These are phyloP conservation scores for Egretta garzetta DNA, from an alignment of 2,113 vertebrate species.

Conservation along the genomic window DNA sequence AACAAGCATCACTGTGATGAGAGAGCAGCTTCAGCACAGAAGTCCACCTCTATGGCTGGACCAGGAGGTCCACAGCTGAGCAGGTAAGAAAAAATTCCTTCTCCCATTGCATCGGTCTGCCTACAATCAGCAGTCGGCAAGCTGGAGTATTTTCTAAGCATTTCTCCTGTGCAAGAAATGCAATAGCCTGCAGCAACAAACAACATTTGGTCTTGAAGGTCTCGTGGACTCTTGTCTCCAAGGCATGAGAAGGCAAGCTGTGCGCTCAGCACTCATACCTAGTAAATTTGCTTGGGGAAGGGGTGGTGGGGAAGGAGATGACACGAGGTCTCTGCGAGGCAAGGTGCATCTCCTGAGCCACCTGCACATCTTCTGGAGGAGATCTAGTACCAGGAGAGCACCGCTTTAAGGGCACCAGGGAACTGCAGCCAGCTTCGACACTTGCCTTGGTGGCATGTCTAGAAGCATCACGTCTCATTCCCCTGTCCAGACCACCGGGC, in stretches of 20 bases:
- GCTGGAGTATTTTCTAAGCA: neutral
- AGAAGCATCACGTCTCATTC: rapidly evolving
- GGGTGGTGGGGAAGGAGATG: neutral
- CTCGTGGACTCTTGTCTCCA: neutral
- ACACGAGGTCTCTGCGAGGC: neutral
- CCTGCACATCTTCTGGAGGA: neutral
- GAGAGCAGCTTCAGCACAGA: neutral
- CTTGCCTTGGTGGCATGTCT: neutral
- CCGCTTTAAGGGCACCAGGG: neutral
- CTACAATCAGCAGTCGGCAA: rapidly evolving
- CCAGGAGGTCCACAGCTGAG: neutral
- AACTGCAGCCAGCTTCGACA: neutral
- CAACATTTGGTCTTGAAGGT: neutral
- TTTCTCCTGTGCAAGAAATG: neutral
- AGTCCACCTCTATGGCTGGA: neutral
- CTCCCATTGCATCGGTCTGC: neutral
- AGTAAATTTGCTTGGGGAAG: neutral
- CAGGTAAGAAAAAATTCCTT: neutral
- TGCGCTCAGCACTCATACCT: rapidly evolving
- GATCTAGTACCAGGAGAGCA: neutral
- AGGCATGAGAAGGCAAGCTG: neutral
- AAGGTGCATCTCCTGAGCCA: neutral
- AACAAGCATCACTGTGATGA: neutral
- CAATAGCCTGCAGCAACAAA: neutral
- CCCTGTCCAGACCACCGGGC: rapidly evolving